Evolutionary conservation across 1,140 invertebrate species (phyloP).

Genomic region (Glomeris maerens): DNA sequence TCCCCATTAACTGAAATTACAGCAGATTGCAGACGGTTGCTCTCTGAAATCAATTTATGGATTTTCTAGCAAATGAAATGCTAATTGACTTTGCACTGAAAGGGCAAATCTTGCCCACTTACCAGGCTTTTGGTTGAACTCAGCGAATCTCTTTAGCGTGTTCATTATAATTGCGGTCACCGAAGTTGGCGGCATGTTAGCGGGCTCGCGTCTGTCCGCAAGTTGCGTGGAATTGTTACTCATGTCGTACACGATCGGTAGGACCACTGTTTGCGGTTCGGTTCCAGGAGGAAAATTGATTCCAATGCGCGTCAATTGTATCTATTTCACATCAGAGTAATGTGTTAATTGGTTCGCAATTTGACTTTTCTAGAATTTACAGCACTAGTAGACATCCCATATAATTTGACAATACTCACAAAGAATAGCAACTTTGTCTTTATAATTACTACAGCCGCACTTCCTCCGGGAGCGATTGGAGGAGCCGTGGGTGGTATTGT

Average conservation of each 20-base stretch:
- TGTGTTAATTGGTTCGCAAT: too few species aligned
- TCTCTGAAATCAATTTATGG: too few species aligned
- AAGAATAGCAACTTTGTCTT: conserved; percentile 79
- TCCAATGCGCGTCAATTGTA: conserved; percentile 65
- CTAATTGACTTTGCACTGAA: conserved; percentile 4
- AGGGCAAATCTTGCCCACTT: conserved; percentile 19
- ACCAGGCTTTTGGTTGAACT: conserved; percentile 43
- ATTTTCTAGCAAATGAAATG: neutral
- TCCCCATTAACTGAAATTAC: too few species aligned
- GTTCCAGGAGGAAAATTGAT: conserved; percentile 42
- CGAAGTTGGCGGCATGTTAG: conserved; percentile 20
- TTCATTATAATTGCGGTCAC: conserved; percentile 42
- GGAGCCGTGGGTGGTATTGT: conserved; percentile 72
- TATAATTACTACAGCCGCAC: conserved; percentile 63
- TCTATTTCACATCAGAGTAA: too few species aligned
- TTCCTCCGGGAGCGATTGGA: conserved; percentile 68
- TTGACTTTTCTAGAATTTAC: too few species aligned
- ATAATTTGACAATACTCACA: conserved; percentile 39
- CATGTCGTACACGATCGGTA: conserved; percentile 79
- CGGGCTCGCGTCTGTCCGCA: conserved; percentile 50
- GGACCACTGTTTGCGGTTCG: conserved; percentile 61
- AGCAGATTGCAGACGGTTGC: too few species aligned
- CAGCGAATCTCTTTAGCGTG: conserved; percentile 54
- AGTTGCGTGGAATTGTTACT: conserved; percentile 68
- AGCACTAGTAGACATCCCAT: neutral